These are phyloP conservation scores for Ceratoteleas bidentatus DNA, from an alignment of 1,140 invertebrate genomes.

Conservation along the genomic window DNA sequence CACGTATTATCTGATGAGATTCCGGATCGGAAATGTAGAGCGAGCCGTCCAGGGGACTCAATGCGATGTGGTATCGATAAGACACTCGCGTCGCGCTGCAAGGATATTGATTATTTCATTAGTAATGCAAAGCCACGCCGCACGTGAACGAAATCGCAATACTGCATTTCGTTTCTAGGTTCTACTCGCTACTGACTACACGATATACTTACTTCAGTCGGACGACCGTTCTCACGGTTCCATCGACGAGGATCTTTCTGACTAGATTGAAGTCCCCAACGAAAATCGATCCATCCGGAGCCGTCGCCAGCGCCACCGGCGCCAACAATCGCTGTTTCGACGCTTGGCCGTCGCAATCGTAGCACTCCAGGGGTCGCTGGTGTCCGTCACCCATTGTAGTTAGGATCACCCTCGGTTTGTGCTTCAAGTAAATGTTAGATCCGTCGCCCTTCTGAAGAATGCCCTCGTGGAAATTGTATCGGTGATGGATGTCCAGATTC, in stretches of 20 bases:
- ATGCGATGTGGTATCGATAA: slow-evolving; percentile 96
- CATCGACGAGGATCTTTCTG: slow-evolving; percentile 93
- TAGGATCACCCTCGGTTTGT: slow-evolving; percentile 93
- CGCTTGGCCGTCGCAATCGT: slow-evolving; percentile 91
- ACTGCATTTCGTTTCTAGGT: neutral
- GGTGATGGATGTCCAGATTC: slow-evolving; percentile 98
- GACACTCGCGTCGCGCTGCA: slow-evolving; percentile 93
- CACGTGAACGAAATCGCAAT: slow-evolving; percentile 4
- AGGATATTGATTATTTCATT: slow-evolving; percentile 63
- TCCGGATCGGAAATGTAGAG: slow-evolving; percentile 97
- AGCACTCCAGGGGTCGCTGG: slow-evolving; percentile 91
- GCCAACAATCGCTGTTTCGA: slow-evolving; percentile 91
- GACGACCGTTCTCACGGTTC: slow-evolving; percentile 92
- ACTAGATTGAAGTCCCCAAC: slow-evolving; percentile 98
- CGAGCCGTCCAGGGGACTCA: slow-evolving; percentile 95
- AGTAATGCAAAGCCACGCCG: slow-evolving; percentile 19
- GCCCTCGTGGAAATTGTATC: slow-evolving; percentile 98
- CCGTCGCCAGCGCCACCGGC: slow-evolving; percentile 94
- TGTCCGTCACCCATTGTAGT: slow-evolving; percentile 97
- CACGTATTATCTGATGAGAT: slow-evolving; percentile 95
- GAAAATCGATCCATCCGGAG: slow-evolving; percentile 96
- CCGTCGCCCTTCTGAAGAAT: slow-evolving; percentile 99
- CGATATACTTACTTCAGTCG: slow-evolving; percentile 89
- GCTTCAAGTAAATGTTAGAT: slow-evolving; percentile 96
- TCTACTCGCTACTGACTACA: slow-evolving; percentile 16